Percentiles rank a stretch among this genome's conserved stretches.
Evolutionary conservation across 2,113 vertebrate species (phyloP).

Genomic region (Pantherophis guttatus): DNA sequence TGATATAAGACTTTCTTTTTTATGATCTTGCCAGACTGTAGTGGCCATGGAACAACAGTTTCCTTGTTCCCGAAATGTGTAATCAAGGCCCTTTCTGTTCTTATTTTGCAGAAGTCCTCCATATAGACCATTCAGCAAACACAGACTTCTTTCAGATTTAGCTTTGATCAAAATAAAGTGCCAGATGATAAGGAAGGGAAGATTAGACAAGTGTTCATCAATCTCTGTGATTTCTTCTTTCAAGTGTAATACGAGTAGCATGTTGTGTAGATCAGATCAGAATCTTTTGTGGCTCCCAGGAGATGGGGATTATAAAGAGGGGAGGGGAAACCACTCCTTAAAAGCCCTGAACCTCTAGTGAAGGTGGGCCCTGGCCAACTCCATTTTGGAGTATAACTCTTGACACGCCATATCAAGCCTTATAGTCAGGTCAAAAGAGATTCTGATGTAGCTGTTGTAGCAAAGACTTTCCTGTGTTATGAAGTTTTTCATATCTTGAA

Average conservation of each 20-base stretch:
- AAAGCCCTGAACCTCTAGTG: background rate
- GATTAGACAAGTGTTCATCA: background rate
- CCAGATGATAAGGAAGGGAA: background rate
- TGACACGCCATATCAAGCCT: background rate
- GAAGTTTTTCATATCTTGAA: background rate
- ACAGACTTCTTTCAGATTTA: background rate
- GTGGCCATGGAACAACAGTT: background rate
- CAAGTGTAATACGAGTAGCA: background rate
- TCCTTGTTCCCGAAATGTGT: background rate
- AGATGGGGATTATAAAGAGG: background rate
- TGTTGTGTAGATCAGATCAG: background rate
- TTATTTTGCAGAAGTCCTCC: background rate
- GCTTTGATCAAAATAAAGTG: background rate
- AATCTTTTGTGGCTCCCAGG: background rate
- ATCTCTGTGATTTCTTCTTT: background rate
- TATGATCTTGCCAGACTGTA: background rate
- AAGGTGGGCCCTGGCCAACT: background rate
- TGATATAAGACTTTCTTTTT: background rate
- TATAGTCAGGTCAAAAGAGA: background rate
- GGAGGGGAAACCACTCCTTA: background rate
- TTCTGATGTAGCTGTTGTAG: background rate
- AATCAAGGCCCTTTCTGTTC: background rate
- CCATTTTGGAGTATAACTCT: background rate
- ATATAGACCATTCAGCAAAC: background rate
- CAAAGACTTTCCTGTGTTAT: background rate